Evolutionary conservation across 2,888 invertebrate genomes (phyloP).

Genomic region (Mylabris sibirica): DNA sequence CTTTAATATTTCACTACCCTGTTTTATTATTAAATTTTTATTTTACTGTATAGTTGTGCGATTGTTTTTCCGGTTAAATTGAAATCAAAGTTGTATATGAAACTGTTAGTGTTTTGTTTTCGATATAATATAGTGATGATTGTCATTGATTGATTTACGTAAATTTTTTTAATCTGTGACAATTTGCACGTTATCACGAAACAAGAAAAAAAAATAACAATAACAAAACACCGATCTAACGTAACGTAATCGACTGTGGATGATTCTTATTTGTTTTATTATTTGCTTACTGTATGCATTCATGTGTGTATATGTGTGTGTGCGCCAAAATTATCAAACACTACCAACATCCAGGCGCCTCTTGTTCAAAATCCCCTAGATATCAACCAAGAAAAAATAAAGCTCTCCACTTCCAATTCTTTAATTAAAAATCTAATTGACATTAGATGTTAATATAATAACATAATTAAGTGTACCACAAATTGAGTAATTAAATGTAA

Average conservation of each 20-base stretch:
- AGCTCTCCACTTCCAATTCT: too few relatives aligned
- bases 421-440: too few relatives aligned
- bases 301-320: background rate
- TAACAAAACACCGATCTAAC: background rate
- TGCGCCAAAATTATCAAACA: background rate
- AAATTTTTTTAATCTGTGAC: background rate
- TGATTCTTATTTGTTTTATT: constrained; percentile 4
- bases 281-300: background rate
- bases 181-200: background rate
- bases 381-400: too few relatives aligned
- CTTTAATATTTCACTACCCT: background rate
- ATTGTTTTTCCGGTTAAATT: background rate
- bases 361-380: background rate
- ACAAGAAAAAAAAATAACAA: background rate
- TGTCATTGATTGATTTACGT: background rate
- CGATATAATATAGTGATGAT: background rate
- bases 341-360: background rate
- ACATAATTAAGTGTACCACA: too few relatives aligned
- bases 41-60: too few relatives aligned
- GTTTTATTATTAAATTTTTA: too few relatives aligned
- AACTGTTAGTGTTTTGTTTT: background rate
- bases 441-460: too few relatives aligned
- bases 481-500: too few relatives aligned
- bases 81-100: too few relatives aligned
- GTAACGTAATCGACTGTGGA: constrained; percentile 3